phyloP scores from a whole-genome alignment of 1,140 invertebrate genomes.

The Chironomus tepperi region DNA sequence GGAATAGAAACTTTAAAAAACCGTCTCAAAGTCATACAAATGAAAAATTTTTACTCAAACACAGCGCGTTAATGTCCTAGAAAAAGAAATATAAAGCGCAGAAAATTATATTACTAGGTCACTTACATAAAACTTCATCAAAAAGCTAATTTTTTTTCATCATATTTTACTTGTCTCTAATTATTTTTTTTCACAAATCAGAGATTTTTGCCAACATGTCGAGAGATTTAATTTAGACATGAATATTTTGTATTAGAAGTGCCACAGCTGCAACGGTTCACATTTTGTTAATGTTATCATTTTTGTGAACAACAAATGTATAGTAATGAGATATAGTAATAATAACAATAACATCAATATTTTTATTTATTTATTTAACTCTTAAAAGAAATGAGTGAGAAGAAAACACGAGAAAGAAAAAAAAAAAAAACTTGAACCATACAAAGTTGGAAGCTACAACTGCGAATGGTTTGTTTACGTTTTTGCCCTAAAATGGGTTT shows the following conservation, averaged over 20 bases:
- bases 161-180: no score
- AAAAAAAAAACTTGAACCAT: conserved; percentile 22
- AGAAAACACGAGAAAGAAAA: no score
- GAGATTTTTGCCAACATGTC: no score
- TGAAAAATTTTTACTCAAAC: no score
- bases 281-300: conserved; percentile 14
- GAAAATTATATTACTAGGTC: no score
- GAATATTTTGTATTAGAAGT: background rate
- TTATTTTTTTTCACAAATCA: no score
- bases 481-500: conserved; percentile 22
- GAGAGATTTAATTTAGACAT: background rate
- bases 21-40: no score
- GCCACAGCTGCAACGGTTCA: background rate
- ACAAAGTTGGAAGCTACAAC: conserved; percentile 18
- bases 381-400: background rate
- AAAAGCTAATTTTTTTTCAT: no score
- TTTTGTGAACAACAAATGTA: background rate
- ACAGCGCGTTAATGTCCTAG: no score
- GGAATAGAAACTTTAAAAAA: no score
- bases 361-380: background rate
- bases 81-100: no score
- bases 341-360: background rate
- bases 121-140: no score
- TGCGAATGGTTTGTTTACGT: conserved; percentile 18
- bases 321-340: background rate